Percentiles rank a stretch among this genome's conserved stretches.
phyloP scores from a whole-genome alignment of 2,113 vertebrate species.

The Caretta caretta region DNA sequence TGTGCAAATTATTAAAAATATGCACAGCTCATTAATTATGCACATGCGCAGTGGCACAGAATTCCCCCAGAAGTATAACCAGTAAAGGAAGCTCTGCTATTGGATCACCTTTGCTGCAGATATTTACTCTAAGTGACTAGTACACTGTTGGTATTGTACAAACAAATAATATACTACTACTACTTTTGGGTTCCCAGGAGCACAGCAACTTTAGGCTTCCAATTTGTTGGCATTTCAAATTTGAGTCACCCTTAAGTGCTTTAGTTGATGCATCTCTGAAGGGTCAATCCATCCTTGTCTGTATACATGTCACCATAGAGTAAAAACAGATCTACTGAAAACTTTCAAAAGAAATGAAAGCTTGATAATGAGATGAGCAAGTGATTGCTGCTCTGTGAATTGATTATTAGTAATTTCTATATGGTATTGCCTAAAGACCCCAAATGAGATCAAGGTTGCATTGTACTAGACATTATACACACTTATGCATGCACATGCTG shows the following conservation, averaged over 20 bases:
- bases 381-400: not conserved
- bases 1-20: too few species aligned
- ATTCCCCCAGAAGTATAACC: too few species aligned
- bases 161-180: not conserved
- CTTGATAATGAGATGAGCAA: not conserved
- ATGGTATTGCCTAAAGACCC: not conserved
- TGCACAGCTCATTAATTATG: too few species aligned
- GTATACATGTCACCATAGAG: not conserved
- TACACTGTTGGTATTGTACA: not conserved
- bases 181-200: not conserved
- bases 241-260: not conserved
- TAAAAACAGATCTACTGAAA: not conserved
- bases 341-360: not conserved
- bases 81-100: not conserved
- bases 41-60: too few species aligned
- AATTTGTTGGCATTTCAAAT: not conserved
- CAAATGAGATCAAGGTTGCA: not conserved
- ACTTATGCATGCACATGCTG: not conserved
- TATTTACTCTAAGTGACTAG: not conserved
- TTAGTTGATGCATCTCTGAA: not conserved
- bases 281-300: not conserved
- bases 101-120: not conserved
- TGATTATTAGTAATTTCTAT: not conserved
- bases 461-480: not conserved
- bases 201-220: not conserved